These are phyloP conservation scores for Drosophila nasuta DNA, from an alignment of 1,140 invertebrate species.

Conservation along the genomic window DNA sequence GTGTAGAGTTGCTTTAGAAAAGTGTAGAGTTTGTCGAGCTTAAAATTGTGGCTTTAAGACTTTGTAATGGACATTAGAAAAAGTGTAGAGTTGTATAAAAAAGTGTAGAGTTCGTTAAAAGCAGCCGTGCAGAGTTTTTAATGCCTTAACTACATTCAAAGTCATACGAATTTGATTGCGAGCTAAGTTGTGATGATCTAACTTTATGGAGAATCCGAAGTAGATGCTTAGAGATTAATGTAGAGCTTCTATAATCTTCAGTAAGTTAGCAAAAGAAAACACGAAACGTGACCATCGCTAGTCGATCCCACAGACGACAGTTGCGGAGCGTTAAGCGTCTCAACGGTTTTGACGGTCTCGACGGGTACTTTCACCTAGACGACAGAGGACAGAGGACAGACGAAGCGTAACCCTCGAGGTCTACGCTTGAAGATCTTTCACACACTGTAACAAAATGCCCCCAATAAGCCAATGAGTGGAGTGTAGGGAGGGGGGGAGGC, in stretches of 20 bases:
- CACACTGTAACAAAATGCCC: constrained; percentile 44
- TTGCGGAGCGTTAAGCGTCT: constrained; percentile 2
- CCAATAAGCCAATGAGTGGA: not conserved
- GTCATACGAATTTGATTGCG: no score
- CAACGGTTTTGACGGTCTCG: not conserved
- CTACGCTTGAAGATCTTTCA: constrained; percentile 63
- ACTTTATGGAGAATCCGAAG: no score
- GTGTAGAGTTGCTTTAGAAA: not conserved
- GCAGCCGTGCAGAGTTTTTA: not conserved
- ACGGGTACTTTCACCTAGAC: constrained; percentile 66
- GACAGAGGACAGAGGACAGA: constrained; percentile 44
- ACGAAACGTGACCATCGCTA: not conserved
- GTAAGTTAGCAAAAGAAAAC: not conserved
- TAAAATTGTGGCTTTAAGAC: no score
- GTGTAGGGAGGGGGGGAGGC: no score
- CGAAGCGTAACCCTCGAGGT: constrained; percentile 54
- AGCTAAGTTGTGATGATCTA: no score
- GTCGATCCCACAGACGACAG: not conserved
- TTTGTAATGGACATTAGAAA: no score
- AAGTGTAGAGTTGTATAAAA: not conserved
- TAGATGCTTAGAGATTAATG: not conserved
- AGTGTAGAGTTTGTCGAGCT: not conserved
- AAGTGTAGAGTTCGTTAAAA: not conserved
- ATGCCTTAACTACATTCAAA: not conserved
- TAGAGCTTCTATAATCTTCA: not conserved